These are phyloP conservation scores for Drosophila ambigua DNA, from an alignment of 1,140 invertebrate species.

Conservation along the genomic window DNA sequence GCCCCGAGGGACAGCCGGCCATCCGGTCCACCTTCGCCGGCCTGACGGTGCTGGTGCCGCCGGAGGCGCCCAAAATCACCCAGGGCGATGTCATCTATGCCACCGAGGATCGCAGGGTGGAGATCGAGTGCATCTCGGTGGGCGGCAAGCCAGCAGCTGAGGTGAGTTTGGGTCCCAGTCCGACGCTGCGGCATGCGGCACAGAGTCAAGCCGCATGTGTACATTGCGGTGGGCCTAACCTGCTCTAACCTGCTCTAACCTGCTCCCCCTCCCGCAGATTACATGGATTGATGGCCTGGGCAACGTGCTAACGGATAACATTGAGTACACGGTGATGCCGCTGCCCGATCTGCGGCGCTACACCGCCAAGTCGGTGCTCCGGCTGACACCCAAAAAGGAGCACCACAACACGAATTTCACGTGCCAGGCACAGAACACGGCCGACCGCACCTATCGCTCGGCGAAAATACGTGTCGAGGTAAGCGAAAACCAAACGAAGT, in stretches of 20 bases:
- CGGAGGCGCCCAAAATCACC: conserved; percentile 89
- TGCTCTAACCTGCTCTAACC: neutral
- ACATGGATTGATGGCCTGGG: conserved; percentile 91
- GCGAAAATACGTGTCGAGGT: conserved; percentile 88
- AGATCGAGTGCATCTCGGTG: conserved; percentile 90
- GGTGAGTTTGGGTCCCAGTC: conserved; percentile 84
- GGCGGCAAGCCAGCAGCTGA: conserved; percentile 92
- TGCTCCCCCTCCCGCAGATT: conserved; percentile 85
- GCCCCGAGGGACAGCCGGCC: conserved; percentile 87
- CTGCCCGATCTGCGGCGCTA: conserved; percentile 88
- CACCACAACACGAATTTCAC: conserved; percentile 92
- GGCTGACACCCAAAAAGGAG: conserved; percentile 89
- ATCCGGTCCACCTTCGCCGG: conserved; percentile 88
- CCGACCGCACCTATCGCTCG: conserved; percentile 88
- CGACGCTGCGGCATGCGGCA: too few relatives aligned
- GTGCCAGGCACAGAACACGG: conserved; percentile 90
- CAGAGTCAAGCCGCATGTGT: too few relatives aligned
- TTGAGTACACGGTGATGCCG: conserved; percentile 86
- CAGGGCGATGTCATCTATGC: conserved; percentile 88
- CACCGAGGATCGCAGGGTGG: conserved; percentile 90
- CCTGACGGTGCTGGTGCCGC: conserved; percentile 90
- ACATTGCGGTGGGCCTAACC: too few relatives aligned
- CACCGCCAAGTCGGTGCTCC: conserved; percentile 89
- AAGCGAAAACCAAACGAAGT: conserved; percentile 41
- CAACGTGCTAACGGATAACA: conserved; percentile 87